These are phyloP conservation scores for Calonectris borealis DNA, from an alignment of 2,113 vertebrate species.

Conservation along the genomic window DNA sequence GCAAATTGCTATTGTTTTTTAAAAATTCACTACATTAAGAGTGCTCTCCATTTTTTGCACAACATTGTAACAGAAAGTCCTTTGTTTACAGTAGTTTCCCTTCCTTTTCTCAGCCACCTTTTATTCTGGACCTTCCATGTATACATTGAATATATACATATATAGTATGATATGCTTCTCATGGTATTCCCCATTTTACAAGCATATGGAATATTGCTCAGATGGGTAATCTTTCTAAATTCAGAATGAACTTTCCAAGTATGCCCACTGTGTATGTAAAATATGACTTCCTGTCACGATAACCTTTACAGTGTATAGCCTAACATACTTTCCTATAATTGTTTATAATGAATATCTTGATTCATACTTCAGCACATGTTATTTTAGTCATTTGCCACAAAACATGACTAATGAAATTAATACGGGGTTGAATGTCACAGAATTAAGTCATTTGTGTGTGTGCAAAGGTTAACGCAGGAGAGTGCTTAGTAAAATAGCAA, in stretches of 20 bases:
- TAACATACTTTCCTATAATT: constrained; percentile 52
- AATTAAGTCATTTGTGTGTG: background rate
- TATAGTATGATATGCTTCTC: background rate
- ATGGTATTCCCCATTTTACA: background rate
- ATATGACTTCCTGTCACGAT: constrained; percentile 54
- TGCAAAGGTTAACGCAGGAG: background rate
- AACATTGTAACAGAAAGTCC: background rate
- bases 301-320: constrained; percentile 44
- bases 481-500: background rate
- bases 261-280: constrained; percentile 36
- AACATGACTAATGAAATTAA: constrained; percentile 36
- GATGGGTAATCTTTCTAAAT: constrained; percentile 37
- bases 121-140: background rate
- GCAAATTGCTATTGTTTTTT: background rate
- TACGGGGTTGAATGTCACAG: background rate
- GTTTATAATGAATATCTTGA: constrained; percentile 40
- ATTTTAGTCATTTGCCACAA: constrained; percentile 14
- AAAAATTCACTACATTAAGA: background rate
- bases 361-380: constrained; percentile 13
- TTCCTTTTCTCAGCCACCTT: constrained; percentile 3
- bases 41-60: background rate
- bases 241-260: constrained; percentile 31
- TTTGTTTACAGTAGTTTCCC: background rate
- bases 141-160: background rate
- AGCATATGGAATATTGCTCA: constrained; percentile 22